Conservation (phyloP, 1,140 invertebrate genomes). For the Stegodyphus mimosarum region DNA sequence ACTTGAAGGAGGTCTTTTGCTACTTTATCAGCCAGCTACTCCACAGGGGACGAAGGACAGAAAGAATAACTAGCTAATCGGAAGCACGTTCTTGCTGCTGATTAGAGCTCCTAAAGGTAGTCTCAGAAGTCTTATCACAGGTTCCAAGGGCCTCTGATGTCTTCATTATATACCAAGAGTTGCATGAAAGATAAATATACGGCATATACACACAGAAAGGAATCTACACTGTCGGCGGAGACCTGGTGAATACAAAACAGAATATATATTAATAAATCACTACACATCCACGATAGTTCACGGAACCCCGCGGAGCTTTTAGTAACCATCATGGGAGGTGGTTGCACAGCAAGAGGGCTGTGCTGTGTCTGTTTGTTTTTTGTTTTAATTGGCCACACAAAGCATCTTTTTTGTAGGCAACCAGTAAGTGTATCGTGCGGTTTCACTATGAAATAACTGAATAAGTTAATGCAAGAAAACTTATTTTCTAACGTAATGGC, state of each 20-base stretch:
- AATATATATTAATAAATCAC: conserved; percentile 47
- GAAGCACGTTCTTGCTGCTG: conserved; percentile 37
- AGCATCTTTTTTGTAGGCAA: background rate
- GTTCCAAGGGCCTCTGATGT: conserved; percentile 30
- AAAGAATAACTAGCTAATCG: conserved; percentile 35
- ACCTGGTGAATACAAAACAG: conserved; percentile 39
- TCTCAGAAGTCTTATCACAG: conserved; percentile 19
- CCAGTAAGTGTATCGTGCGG: no score
- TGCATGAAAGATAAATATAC: conserved; percentile 14
- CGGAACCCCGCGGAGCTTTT: conserved; percentile 44
- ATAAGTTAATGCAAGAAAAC: no score
- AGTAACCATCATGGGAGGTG: conserved; percentile 30
- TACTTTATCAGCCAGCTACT: conserved; percentile 18
- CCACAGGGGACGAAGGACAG: conserved; percentile 10
- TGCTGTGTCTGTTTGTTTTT: conserved; percentile 30
- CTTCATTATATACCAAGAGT: conserved; percentile 36
- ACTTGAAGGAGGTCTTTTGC: conserved; percentile 1
- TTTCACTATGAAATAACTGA: no score
- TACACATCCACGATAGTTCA: conserved; percentile 45
- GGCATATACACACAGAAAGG: conserved; percentile 5
- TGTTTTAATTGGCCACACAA: conserved; percentile 56
- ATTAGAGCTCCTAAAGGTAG: conserved; percentile 41
- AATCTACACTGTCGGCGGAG: background rate
- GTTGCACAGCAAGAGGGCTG: conserved; percentile 28
- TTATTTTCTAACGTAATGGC: no score